Base-by-base conservation (phyloP, 2,113 vertebrate genomes). In the Psammodynastes pulverulentus region DNA sequence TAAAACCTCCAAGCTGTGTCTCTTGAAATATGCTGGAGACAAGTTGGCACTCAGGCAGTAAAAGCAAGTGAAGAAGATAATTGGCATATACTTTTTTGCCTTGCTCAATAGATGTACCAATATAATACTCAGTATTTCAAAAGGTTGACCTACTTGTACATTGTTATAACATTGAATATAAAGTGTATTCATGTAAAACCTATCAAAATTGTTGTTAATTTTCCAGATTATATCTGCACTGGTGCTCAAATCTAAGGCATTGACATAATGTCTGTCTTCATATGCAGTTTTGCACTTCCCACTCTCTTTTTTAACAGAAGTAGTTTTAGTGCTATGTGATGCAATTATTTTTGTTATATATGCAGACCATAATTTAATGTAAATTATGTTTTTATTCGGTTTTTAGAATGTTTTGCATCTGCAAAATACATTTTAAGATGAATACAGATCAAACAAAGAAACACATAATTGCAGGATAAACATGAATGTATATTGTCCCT, bases 371-470 rank as follows among this genome's bases (percentile, higher is more conserved):
- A 1, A 0, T 91, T 95, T n/a, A n/a, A n/a, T n/a, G n/a, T n/a
- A n/a, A n/a, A n/a, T n/a, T n/a, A n/a, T n/a, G n/a, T n/a, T n/a
- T n/a, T n/a, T 93, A 48, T 56, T 67, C 56, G 39, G 3, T 52
- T 17, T 92, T 93, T 52, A 34, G 46, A 24, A 13, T 45, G 86
- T 79, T 91, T 21, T 92, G 91, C 88, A 21, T 84, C n/a, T 0
- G 0, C n/a, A 23, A 93, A 93, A 92, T 6, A 1, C 21, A 85
- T 0, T 86, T 89, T 89, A 93, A 29, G 4, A 49, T 29, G 58
- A 84, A 8, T 84, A 85, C 58, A 86, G 24, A 91, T 21, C 0
- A 92, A 94, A 67, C 91, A 86, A 91, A 45, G 92, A 34, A 58
- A 86, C 9, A 26, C 53, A 56, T 92, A 86, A 67, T 92, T 89